phyloP scores from a whole-genome alignment of 2,113 vertebrate species.

The Corythoichthys haematopterus region DNA sequence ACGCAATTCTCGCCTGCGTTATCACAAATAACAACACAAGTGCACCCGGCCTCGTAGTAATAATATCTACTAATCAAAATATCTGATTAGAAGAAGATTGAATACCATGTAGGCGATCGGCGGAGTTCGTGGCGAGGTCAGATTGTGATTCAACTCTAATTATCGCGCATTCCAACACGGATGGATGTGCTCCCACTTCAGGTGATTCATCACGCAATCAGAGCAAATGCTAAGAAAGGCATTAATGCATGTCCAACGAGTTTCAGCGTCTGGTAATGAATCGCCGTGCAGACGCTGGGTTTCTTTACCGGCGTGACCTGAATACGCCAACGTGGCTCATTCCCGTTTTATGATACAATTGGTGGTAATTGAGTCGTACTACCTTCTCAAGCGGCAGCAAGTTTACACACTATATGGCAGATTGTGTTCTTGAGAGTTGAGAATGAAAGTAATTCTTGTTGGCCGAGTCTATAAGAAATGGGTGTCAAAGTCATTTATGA shows the following conservation, averaged over 20 bases:
- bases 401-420: neutral
- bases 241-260: conserved; percentile 34
- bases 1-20: neutral
- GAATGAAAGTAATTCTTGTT: too few species aligned
- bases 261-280: conserved; percentile 4
- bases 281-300: conserved; percentile 1
- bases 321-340: neutral
- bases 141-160: conserved; percentile 49
- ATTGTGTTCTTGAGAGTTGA: too few species aligned
- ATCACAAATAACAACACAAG: neutral
- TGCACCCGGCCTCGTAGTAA: conserved; percentile 12
- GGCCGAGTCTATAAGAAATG: too few species aligned
- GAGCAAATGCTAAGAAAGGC: conserved; percentile 13
- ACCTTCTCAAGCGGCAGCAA: neutral
- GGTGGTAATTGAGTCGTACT: neutral
- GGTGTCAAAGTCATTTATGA: too few species aligned
- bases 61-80: conserved; percentile 36
- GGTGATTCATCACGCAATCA: conserved; percentile 47
- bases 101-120: conserved; percentile 7
- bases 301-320: conserved; percentile 4
- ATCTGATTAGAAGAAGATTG: conserved; percentile 16
- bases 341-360: neutral
- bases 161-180: conserved; percentile 26
- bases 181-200: conserved; percentile 22
- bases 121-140: conserved; percentile 42